A percentile compares a stretch with the other conserved stretches of the same genome.
Evolutionary conservation across 2,797 vertebrate species (phyloP).

Genomic region (Carcharodon carcharias): DNA sequence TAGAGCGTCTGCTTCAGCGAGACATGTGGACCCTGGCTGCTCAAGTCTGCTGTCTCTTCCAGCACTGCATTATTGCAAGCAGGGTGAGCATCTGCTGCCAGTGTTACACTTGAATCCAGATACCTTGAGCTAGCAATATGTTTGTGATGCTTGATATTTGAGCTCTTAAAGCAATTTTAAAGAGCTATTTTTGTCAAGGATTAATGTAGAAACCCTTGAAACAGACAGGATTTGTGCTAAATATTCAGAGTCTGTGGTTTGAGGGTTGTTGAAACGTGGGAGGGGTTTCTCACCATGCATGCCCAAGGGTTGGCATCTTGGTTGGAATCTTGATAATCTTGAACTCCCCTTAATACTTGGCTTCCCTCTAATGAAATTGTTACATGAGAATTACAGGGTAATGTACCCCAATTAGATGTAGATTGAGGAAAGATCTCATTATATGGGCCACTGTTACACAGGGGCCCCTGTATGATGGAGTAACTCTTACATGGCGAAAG

Average conservation of each 20-base stretch:
- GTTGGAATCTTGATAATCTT: not conserved
- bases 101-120: not conserved
- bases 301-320: not conserved
- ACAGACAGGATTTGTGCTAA: not conserved
- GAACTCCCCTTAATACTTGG: not conserved
- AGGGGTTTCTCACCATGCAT: not conserved
- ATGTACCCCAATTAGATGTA: not conserved
- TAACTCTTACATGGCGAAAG: not conserved
- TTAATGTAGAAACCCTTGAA: not conserved
- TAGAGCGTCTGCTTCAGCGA: conserved; percentile 79
- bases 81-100: conserved; percentile 61
- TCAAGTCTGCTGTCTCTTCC: conserved; percentile 78
- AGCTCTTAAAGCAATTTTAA: not conserved
- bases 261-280: not conserved
- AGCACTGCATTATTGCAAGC: conserved; percentile 66
- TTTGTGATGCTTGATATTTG: not conserved
- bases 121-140: not conserved
- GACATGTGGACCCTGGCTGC: conserved; percentile 76
- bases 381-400: not conserved
- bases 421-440: not conserved
- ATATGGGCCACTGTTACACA: not conserved
- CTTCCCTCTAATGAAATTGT: not conserved
- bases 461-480: not conserved
- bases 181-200: not conserved
- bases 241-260: not conserved